A percentile compares a stretch with the other conserved stretches of the same genome.
Evolutionary conservation across 2,797 vertebrate genomes (phyloP).

Genomic region (Glossophaga mutica): DNA sequence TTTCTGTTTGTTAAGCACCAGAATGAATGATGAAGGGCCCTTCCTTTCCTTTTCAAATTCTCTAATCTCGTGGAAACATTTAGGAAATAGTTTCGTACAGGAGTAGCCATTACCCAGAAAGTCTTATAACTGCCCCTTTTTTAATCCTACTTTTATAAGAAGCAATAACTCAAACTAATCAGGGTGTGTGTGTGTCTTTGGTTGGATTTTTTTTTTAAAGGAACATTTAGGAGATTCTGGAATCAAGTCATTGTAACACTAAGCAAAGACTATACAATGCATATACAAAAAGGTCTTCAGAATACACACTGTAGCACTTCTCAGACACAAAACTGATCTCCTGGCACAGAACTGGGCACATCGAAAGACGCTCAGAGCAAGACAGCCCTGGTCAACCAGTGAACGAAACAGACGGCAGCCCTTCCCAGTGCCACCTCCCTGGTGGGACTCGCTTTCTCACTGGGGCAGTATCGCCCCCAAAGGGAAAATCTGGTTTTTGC

Average conservation of each 20-base stretch:
- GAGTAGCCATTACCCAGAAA: not conserved
- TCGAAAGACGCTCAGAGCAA: not conserved
- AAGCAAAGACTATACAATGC: not conserved
- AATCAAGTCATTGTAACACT: not conserved
- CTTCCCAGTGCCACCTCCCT: not conserved
- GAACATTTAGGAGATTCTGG: not conserved
- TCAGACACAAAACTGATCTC: not conserved
- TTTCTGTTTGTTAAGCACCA: not conserved
- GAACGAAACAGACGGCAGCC: not conserved
- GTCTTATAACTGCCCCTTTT: not conserved
- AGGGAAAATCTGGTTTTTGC: not conserved
- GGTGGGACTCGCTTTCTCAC: fast-evolving
- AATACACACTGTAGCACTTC: not conserved
- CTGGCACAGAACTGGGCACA: not conserved
- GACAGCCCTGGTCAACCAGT: not conserved
- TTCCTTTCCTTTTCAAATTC: not conserved
- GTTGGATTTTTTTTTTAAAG: not conserved
- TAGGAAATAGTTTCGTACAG: not conserved
- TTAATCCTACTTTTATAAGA: not conserved
- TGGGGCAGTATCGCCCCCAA: not conserved
- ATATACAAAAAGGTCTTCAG: not conserved
- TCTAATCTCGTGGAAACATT: not conserved
- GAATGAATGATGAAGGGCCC: fast-evolving
- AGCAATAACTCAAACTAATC: not conserved
- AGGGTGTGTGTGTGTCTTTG: not conserved